Evolutionary conservation across 2,797 vertebrate genomes (phyloP).

Genomic region (Sebastolobus alascanus): DNA sequence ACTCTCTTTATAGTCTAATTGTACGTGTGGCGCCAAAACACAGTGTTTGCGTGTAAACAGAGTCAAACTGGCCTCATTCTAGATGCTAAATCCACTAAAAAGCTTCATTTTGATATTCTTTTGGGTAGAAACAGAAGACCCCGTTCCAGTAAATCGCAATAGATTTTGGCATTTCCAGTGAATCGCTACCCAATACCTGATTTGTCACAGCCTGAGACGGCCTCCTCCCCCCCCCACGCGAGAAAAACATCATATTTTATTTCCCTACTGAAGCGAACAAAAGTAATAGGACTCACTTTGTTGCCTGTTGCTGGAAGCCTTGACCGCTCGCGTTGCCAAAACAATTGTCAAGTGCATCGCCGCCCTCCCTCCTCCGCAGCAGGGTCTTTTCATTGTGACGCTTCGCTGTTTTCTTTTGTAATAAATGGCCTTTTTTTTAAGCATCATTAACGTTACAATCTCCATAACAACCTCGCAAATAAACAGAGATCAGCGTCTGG

Average conservation of each 20-base stretch:
- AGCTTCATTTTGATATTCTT: slow-evolving; percentile 7
- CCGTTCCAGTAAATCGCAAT: slow-evolving; percentile 1
- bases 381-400: slow-evolving; percentile 21
- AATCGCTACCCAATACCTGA: slow-evolving; percentile 35
- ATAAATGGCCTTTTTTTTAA: slow-evolving; percentile 20
- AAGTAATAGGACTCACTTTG: slow-evolving; percentile 30
- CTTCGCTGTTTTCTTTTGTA: slow-evolving; percentile 29
- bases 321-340: slow-evolving; percentile 19
- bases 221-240: slow-evolving; percentile 35
- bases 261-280: slow-evolving; percentile 26
- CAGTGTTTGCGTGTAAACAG: slow-evolving; percentile 31
- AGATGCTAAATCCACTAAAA: slow-evolving; percentile 22
- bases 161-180: slow-evolving; percentile 20
- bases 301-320: slow-evolving; percentile 28
- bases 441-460: slow-evolving; percentile 15
- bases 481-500: slow-evolving; percentile 24
- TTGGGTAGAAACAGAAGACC: neutral
- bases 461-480: slow-evolving; percentile 48
- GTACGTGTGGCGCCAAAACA: slow-evolving; percentile 18
- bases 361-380: slow-evolving; percentile 20
- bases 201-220: slow-evolving; percentile 46
- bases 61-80: slow-evolving; percentile 1
- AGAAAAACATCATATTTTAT: slow-evolving; percentile 35
- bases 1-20: slow-evolving; percentile 46
- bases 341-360: slow-evolving; percentile 23